Evolutionary conservation across 1,140 invertebrate genomes (phyloP), one percentile per base, ranked within the genome.

Genomic region (Pseudomyrmex gracilis): DNA sequence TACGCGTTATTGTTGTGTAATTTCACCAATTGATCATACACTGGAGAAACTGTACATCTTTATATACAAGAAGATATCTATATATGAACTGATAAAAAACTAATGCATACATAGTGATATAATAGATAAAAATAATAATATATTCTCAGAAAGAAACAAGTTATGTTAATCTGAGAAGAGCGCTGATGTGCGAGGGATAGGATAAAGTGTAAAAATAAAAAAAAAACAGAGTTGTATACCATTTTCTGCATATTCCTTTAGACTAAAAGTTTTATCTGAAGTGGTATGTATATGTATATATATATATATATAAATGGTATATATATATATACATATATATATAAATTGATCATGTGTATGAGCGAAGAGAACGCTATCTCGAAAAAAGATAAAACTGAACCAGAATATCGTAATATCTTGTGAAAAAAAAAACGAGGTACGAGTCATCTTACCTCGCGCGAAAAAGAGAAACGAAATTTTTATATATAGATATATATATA

Each of bases 401-500:
- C 34, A 15, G 20, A 43, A 45, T 45, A 66, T 66, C 12, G 20
- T 20, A 45, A n/a, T n/a, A 66, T 45, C 15, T 74, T 60, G n/a
- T 45, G n/a, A 76, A 45, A 17, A 20, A 20, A 15, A 53, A 12
- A 71, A 63, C 60, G n/a, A 63, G 12, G 17, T 60, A 58, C 51
- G 67, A 84, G 82, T 82, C 73, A 85, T 70, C 22, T 45, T 76
- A 53, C 49, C 80, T n/a, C n/a, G 22, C 55, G 24, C 17, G 43
- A 64, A 51, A 34, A 5, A 34, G 34, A 34, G 7, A 34, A 63
- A 58, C 45, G 5, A 34, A 34, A 34, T 34, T 34, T 34, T 66
- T 83, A 67, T 83, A 67, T 83, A 74, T 83, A 83, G 61, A 77
- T 77, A 77, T 34, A 77, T 77, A 77, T 34, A 63, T 74, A 64